Evolutionary conservation across 2,113 vertebrate species (phyloP), one percentile per base, ranked within the genome.

Genomic region (Heliornis fulica): DNA sequence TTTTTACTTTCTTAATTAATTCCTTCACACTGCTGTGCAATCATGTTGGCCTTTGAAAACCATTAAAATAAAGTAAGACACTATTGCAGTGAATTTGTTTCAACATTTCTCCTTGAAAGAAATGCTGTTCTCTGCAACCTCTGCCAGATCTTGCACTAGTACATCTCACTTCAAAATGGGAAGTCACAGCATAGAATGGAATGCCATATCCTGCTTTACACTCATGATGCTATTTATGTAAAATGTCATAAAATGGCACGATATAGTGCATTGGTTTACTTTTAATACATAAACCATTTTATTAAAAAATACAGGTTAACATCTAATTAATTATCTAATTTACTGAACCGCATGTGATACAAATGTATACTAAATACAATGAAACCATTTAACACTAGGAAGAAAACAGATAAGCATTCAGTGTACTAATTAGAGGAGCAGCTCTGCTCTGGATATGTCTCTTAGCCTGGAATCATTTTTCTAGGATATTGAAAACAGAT

Each of bases 401-500:
- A 81, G 28, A 93, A 86, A 92, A 45, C 66, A 94, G 76, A 83
- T 31, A 78, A 94, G 38, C 32, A 50, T 59, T 74, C 46, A 48
- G 83, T 0, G 0, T 41, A 38, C 57, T 78, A 87, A 94, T 93
- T 93, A 94, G 69, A 87, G 70, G 20, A 95, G 20, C 60, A 91
- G 81, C 77, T 95, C 89, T 87, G 87, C 92, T 95, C 76, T 94
- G 31, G 65, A 21, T 90, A 17, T 13, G 23, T 89, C 65, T 94
- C 20, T 40, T 81, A 82, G 56, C n/a, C 61, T 89, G 36, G 69
- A 87, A 94, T 93, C 0, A 71, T 94, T 97, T 94, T 87, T 93
- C 40, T 72, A 85, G 36, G 45, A 65, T 91, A 76, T 65, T 84
- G 77, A 95, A 95, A 96, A 94, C 94, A 96, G 93, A 94, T 96